A percentile compares a stretch with the other conserved stretches of the same genome.
phyloP scores from a whole-genome alignment of 2,888 invertebrate genomes.

The Erebia palarica region DNA sequence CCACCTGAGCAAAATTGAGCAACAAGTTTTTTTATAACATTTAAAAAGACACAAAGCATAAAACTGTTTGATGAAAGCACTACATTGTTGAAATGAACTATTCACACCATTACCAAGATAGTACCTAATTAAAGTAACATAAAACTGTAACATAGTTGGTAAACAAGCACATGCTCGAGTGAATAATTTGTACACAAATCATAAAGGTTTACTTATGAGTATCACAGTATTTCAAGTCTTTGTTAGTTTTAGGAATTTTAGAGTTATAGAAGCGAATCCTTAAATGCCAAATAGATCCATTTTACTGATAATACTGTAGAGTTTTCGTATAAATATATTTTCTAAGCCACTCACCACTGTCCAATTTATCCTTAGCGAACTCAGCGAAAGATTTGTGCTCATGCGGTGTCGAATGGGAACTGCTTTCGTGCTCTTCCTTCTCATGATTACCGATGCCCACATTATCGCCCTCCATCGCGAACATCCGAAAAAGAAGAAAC shows the following conservation, averaged over 20 bases:
- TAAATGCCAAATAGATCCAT: background rate
- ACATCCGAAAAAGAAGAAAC: slow-evolving; percentile 50
- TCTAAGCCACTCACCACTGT: slow-evolving; percentile 60
- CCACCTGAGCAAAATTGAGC: too few species aligned
- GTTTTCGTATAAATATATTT: background rate
- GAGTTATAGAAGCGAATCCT: too few species aligned
- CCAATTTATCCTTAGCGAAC: slow-evolving; percentile 77
- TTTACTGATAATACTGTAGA: background rate
- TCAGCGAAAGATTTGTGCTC: slow-evolving; percentile 77
- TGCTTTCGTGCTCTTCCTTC: slow-evolving; percentile 70
- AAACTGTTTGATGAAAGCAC: too few species aligned
- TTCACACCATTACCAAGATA: too few species aligned
- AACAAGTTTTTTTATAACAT: too few species aligned
- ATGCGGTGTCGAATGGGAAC: slow-evolving; percentile 74
- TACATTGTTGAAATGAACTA: too few species aligned
- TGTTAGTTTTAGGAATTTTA: background rate
- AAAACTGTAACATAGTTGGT: slow-evolving; percentile 1
- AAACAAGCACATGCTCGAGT: background rate
- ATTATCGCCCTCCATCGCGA: slow-evolving; percentile 69
- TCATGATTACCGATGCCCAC: slow-evolving; percentile 59
- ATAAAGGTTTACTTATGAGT: background rate
- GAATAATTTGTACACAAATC: background rate
- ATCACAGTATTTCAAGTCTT: background rate
- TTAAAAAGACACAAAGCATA: too few species aligned
- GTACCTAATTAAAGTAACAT: too few species aligned